Evolutionary conservation across 2,113 vertebrate genomes (phyloP).

Genomic region (Struthio camelus): DNA sequence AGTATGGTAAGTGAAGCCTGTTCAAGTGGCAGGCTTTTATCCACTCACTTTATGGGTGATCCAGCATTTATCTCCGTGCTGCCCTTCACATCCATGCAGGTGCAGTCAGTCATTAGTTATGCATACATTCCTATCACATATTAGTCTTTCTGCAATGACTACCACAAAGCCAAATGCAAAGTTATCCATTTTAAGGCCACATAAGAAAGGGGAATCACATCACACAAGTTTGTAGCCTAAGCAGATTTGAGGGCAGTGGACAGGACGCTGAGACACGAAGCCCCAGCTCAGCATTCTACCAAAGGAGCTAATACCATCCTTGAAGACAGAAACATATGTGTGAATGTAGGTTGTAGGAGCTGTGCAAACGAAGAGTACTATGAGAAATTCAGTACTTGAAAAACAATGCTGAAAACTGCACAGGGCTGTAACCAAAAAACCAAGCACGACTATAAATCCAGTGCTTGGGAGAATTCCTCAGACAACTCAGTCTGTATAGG

Average conservation of each 20-base stretch:
- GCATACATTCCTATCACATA: rapidly evolving
- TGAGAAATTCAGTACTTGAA: background rate
- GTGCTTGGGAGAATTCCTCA: background rate
- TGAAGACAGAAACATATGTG: background rate
- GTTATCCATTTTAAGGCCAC: background rate
- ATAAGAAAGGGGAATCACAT: background rate
- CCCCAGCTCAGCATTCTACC: background rate
- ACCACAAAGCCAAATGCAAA: background rate
- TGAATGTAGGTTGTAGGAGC: background rate
- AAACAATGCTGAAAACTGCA: background rate
- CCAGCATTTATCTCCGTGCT: background rate
- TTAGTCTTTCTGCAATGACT: background rate
- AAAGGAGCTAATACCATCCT: background rate
- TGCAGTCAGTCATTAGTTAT: background rate
- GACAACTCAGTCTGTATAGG: background rate
- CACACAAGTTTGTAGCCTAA: background rate
- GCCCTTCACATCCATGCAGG: background rate
- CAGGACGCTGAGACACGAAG: background rate
- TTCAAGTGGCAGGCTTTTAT: background rate
- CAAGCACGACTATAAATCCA: background rate
- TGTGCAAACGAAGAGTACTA: background rate
- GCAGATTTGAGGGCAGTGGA: background rate
- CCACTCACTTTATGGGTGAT: background rate
- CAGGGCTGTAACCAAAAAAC: background rate
- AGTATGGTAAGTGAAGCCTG: background rate